A percentile compares a stretch with the other conserved stretches of the same genome.
These are phyloP conservation scores for Naja naja DNA, from an alignment of 2,113 vertebrate species.

Conservation along the genomic window DNA sequence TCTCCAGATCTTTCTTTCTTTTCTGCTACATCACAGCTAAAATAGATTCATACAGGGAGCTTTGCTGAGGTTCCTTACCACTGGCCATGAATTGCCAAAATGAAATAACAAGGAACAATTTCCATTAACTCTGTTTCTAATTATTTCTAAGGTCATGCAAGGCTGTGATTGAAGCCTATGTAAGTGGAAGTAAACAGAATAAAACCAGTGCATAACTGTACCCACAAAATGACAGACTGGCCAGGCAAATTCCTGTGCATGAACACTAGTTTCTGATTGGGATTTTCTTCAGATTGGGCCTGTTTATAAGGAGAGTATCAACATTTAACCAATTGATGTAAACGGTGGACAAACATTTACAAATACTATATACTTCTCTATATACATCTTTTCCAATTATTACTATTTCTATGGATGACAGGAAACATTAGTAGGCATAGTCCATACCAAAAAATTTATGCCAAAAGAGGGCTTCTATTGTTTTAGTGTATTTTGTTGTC, in stretches of 20 bases:
- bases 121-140: background rate
- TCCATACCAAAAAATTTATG: background rate
- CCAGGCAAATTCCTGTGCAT: background rate
- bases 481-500: background rate
- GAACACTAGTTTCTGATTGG: background rate
- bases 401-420: background rate
- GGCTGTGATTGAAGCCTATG: background rate
- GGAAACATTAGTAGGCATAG: background rate
- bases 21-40: background rate
- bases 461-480: background rate
- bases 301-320: background rate
- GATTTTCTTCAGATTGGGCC: background rate
- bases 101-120: background rate
- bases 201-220: background rate
- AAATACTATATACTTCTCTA: background rate
- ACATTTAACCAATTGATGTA: background rate
- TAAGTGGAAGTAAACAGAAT: background rate
- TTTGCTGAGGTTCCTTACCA: background rate
- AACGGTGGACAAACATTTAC: background rate
- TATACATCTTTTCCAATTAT: background rate
- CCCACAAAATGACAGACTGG: background rate
- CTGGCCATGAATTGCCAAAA: background rate
- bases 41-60: background rate
- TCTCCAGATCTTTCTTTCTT: background rate
- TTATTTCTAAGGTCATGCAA: background rate